phyloP scores from a whole-genome alignment of 2,113 vertebrate genomes.

The Hyperoodon ampullatus region DNA sequence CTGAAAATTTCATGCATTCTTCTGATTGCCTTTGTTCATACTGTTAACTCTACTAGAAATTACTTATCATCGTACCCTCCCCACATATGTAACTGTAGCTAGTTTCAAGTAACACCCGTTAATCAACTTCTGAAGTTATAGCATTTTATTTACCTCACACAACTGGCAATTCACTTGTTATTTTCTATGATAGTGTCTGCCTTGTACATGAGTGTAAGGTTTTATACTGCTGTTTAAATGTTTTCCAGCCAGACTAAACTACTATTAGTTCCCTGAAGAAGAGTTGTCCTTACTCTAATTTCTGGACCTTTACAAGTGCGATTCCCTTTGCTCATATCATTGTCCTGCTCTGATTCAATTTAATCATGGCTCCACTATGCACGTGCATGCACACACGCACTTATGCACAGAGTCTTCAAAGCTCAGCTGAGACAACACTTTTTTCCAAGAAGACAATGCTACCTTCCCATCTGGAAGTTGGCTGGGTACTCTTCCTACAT shows the following conservation, averaged over 20 bases:
- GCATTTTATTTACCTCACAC: not conserved
- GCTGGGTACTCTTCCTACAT: not conserved
- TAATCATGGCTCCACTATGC: not conserved
- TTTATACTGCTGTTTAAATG: not conserved
- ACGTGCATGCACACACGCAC: no score
- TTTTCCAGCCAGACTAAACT: not conserved
- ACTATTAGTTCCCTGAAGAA: not conserved
- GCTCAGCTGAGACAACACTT: not conserved
- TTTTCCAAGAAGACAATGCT: not conserved
- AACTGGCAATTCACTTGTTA: not conserved
- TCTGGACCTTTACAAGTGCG: not conserved
- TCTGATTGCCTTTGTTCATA: not conserved
- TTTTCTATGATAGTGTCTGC: not conserved
- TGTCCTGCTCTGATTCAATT: not conserved
- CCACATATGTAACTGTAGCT: not conserved
- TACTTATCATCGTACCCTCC: not conserved
- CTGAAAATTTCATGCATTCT: not conserved
- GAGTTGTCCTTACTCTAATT: not conserved
- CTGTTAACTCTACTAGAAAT: not conserved
- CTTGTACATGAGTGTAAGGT: not conserved
- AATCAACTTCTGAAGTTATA: not conserved
- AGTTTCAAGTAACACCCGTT: not conserved
- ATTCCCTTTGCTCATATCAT: not conserved
- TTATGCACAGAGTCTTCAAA: not conserved
- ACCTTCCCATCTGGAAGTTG: not conserved